phyloP scores from a whole-genome alignment of 2,888 invertebrate genomes.

The Beris morrisii region DNA sequence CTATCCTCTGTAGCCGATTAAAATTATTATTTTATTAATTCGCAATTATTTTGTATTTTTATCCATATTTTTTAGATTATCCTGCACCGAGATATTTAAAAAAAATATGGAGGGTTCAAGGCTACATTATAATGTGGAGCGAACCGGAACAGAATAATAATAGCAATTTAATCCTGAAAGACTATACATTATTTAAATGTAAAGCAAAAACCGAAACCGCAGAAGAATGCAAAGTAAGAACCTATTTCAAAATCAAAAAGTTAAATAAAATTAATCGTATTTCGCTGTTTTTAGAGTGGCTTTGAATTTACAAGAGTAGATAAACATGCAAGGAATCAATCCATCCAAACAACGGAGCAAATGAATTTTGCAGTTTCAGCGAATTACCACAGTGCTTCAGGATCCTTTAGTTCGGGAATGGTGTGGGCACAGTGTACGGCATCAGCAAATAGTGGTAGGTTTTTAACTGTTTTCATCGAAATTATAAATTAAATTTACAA shows the following conservation, averaged over 20 bases:
- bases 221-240: slow-evolving; percentile 61
- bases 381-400: slow-evolving; percentile 59
- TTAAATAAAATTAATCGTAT: background rate
- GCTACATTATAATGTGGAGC: slow-evolving; percentile 76
- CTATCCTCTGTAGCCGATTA: too few species aligned
- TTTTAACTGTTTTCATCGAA: background rate
- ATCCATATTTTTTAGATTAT: slow-evolving; percentile 8
- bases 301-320: slow-evolving; percentile 64
- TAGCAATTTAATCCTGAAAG: slow-evolving; percentile 53
- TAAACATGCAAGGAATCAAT: slow-evolving; percentile 48
- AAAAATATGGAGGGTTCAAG: slow-evolving; percentile 71
- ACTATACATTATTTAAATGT: slow-evolving; percentile 85
- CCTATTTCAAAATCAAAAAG: background rate
- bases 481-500: background rate
- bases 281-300: slow-evolving; percentile 58
- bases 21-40: too few species aligned
- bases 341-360: slow-evolving; percentile 58
- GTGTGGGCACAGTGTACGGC: slow-evolving; percentile 74
- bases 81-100: slow-evolving; percentile 65
- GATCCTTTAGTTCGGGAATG: slow-evolving; percentile 72
- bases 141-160: slow-evolving; percentile 55
- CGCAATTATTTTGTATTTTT: too few species aligned
- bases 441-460: slow-evolving; percentile 41
- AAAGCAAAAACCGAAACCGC: slow-evolving; percentile 60
- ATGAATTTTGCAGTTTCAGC: slow-evolving; percentile 76